Evolutionary conservation across 2,113 vertebrate genomes (phyloP), one percentile per base, ranked within the genome.

Genomic region (Chloropsis hardwickii): DNA sequence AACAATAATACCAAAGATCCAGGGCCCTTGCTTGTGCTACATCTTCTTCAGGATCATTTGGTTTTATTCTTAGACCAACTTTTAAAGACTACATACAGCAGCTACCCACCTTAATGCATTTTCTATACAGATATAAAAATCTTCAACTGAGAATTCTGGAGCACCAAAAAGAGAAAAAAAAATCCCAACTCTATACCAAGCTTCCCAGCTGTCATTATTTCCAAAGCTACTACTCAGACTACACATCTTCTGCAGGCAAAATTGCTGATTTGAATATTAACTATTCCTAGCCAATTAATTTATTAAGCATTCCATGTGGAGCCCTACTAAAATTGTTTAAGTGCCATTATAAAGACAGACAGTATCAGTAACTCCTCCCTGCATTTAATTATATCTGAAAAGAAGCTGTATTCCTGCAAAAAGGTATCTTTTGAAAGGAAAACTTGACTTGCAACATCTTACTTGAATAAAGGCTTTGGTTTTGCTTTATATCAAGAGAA

Each of bases 1-100:
- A 95, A 97, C 90, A 97, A 94, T 93, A 96, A 96, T 95, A 94
- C 95, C 96, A 94, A 95, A 96, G 94, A 97, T 92, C 94, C 92
- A 90, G 95, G 95, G 76, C 80, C 94, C 82, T 71, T 71, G 29
- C 66, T 90, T 86, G 60, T 61, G 67, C 88, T 93, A 57, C 29
- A 90, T 61, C 56, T 80, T 94, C 93, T 77, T 92, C 86, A 95
- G 96, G 96, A 97, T 92, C 88, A 66, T 88, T 94, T 93, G 94
- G 95, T 95, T 92, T 62, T n/a, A 86, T 39, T 81, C 51, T 80
- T 40, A 90, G 79, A 70, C 39, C 42, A 73, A 93, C 69, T 66
- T 76, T 81, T 71, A 87, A 96, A 88, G 50, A 54, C 82, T 81
- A 77, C 5, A 33, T 24, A 64, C 11, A 86, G 45, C 19, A 77